Base-by-base conservation (phyloP, 2,113 vertebrate genomes). In the Scartelaos histophorus region DNA sequence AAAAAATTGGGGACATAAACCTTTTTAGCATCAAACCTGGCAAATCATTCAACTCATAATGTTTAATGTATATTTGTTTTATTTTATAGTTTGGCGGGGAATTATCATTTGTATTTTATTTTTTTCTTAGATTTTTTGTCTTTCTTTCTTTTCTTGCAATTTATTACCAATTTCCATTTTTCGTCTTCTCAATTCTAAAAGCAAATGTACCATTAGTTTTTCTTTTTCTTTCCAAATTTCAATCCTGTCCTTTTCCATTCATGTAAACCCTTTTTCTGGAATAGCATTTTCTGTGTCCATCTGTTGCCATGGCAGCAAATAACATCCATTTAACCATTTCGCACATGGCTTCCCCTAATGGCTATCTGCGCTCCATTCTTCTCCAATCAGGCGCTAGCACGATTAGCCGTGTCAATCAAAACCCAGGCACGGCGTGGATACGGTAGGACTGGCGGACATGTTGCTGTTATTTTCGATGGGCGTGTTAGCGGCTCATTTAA, bases 271-370 rank as follows among this genome's bases (percentile, higher is more conserved):
- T 83, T 84, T 78, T 76, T 80, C 62, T 69, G 74, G 7, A 7
- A 1, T 54, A 43, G 38, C 10, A 43, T 54, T 54, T 10, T 51
- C 19, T 79, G 70, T 75, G 64, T 82, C 86, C 76, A 84, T 92
- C 87, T 90, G 92, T 93, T 92, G 84, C 91, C 92, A 88, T 88
- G 91, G 91, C 83, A 92, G 90, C 91, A 93, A 93, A 93, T 93
- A 85, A 91, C 81, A 90, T 88, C 86, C 74, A 92, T 87, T 85
- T 83, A 80, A 74, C 38, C 62, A 84, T 88, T 82, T 86, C 74
- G 91, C 85, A 88, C 81, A 88, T 84, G 82, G 87, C 82, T 90
- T 87, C 88, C 77, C 80, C 79, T 87, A 91, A 92, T 88, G 87
- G 87, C 70, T 73, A 68, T 84, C 82, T 84, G 67, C 83, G 84